Evolutionary conservation across 2,797 vertebrate species (phyloP).

Genomic region (Intellagama lesueurii): DNA sequence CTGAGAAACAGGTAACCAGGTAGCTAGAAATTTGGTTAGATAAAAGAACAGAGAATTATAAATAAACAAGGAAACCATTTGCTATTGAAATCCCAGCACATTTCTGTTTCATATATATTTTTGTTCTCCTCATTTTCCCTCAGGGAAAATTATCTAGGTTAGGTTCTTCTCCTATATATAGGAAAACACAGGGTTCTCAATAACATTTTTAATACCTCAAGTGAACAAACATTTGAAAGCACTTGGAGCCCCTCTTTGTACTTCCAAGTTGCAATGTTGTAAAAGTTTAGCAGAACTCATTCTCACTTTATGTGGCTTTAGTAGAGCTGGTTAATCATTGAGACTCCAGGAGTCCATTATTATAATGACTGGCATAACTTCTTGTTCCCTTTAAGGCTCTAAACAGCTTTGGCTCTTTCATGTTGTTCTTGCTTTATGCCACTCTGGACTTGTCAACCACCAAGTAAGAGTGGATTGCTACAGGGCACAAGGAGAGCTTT

Average conservation of each 20-base stretch:
- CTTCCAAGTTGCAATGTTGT: neutral
- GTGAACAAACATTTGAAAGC: slow-evolving; percentile 4
- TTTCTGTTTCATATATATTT: neutral
- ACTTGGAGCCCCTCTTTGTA: neutral
- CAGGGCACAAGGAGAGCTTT: neutral
- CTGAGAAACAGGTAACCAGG: slow-evolving; percentile 33
- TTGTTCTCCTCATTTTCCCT: slow-evolving; percentile 12
- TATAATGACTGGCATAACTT: neutral
- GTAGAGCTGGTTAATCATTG: neutral
- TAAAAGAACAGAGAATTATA: slow-evolving; percentile 31
- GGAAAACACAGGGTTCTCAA: no score
- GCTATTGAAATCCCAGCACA: neutral
- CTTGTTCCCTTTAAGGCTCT: neutral
- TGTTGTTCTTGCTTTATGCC: no score
- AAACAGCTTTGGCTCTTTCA: neutral
- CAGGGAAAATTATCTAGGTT: neutral
- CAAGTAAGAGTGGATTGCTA: neutral
- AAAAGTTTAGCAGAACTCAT: neutral
- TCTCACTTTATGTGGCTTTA: neutral
- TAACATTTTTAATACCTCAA: no score
- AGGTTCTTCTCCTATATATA: no score
- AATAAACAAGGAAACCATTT: slow-evolving; percentile 13
- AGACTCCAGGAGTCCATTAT: neutral
- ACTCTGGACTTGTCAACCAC: neutral
- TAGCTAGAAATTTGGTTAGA: slow-evolving; percentile 31